phyloP scores from a whole-genome alignment of 2,888 invertebrate species.

The Noctuana brunneofusca region DNA sequence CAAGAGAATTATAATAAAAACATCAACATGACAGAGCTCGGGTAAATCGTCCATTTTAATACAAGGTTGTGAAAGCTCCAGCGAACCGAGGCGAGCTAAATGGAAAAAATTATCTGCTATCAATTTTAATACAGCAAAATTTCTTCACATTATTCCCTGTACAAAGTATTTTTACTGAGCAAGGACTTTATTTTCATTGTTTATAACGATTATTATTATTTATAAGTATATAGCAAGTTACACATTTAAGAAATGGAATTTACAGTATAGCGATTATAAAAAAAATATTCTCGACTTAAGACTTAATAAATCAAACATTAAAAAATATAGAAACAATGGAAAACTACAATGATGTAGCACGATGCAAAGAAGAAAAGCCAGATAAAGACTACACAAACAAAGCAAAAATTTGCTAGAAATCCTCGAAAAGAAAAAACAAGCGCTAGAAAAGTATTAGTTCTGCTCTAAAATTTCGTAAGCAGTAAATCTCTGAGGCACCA shows the following conservation, averaged over 20 bases:
- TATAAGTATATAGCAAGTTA: too few species aligned
- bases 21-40: constrained; percentile 17
- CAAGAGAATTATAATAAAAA: constrained; percentile 28
- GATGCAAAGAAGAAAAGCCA: not conserved
- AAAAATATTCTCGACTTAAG: too few species aligned
- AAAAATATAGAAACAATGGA: not conserved
- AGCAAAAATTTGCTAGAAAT: not conserved
- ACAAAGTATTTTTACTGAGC: not conserved
- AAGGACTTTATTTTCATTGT: not conserved
- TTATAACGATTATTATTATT: too few species aligned
- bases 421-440: not conserved
- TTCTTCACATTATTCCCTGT: constrained; percentile 5
- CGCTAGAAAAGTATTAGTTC: not conserved
- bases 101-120: constrained; percentile 30
- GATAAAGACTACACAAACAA: not conserved
- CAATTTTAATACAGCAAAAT: constrained; percentile 29
- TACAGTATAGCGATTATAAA: too few species aligned
- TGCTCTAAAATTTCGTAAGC: not conserved
- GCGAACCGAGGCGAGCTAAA: constrained; percentile 20
- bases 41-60: constrained; percentile 25
- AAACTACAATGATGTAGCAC: not conserved
- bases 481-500: constrained; percentile 2
- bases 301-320: too few species aligned
- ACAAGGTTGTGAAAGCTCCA: constrained; percentile 12
- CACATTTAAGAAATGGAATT: too few species aligned